Conservation (phyloP, 2,797 vertebrate species). For the Gobionotothen gibberifrons region DNA sequence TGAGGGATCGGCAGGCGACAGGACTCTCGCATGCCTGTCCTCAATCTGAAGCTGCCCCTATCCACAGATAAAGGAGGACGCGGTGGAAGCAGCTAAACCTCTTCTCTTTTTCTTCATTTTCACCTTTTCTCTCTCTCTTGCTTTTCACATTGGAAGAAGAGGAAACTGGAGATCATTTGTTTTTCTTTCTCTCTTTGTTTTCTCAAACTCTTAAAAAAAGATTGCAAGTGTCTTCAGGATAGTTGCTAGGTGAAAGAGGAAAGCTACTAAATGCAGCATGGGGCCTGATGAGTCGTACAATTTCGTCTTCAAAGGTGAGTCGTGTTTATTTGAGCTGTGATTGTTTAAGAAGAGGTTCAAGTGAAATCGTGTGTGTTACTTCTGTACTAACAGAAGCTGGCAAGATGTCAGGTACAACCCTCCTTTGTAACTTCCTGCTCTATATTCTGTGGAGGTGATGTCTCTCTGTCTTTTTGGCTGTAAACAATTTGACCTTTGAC, state of each 20-base stretch:
- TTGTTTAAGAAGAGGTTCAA: constrained; percentile 4
- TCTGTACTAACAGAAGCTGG: neutral
- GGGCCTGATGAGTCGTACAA: constrained; percentile 84
- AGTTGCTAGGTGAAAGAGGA: constrained; percentile 34
- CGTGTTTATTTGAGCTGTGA: constrained; percentile 31
- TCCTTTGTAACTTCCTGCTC: neutral
- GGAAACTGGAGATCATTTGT: constrained; percentile 34
- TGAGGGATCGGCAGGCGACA: constrained; percentile 57
- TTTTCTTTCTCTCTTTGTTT: neutral
- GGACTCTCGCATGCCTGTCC: constrained; percentile 37
- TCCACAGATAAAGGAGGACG: constrained; percentile 49
- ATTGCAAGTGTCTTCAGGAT: constrained; percentile 56
- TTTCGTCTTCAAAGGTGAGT: constrained; percentile 89
- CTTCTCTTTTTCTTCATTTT: constrained; percentile 44
- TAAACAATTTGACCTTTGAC: constrained; percentile 59
- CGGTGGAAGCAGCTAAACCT: constrained; percentile 49
- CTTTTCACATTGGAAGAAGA: constrained; percentile 33
- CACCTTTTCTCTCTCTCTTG: constrained; percentile 42
- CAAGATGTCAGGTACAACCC: constrained; percentile 7
- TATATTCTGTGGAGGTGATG: constrained; percentile 51
- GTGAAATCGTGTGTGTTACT: neutral
- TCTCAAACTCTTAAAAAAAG: neutral
- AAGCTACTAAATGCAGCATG: constrained; percentile 68
- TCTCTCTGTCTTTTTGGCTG: constrained; percentile 21
- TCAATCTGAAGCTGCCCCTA: constrained; percentile 34